Evolutionary conservation across 2,113 vertebrate genomes (phyloP).

Genomic region (Bubalus kerabau): DNA sequence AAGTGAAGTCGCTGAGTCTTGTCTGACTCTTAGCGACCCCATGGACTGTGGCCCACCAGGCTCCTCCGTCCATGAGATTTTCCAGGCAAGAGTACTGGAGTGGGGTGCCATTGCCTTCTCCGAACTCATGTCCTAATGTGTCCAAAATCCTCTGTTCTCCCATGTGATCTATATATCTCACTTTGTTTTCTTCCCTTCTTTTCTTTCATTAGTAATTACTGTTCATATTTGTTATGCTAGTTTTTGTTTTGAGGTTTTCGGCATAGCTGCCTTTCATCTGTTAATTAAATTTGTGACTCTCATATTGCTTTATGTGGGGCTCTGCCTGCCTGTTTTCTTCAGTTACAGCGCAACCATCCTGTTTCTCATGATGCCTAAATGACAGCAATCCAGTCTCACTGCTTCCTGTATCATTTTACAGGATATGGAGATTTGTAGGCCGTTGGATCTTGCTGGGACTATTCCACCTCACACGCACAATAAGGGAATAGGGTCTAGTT

Average conservation of each 20-base stretch:
- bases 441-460: background rate
- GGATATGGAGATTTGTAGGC: background rate
- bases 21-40: too few relatives aligned
- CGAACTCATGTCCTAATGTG: background rate
- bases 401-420: background rate
- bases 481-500: background rate
- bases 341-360: background rate
- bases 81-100: too few relatives aligned
- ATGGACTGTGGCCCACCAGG: too few relatives aligned
- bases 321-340: background rate
- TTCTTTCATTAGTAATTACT: background rate
- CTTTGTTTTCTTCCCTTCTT: background rate
- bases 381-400: background rate
- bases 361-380: background rate
- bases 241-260: background rate
- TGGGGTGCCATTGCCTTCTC: too few relatives aligned
- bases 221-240: too few relatives aligned
- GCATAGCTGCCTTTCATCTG: background rate
- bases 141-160: background rate
- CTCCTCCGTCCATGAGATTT: too few relatives aligned
- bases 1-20: too few relatives aligned
- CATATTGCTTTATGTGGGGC: background rate
- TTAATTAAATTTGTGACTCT: background rate
- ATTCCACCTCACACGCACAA: background rate
- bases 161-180: background rate